A percentile compares a stretch with the other conserved stretches of the same genome.
These are phyloP conservation scores for Erannis defoliaria DNA, from an alignment of 2,888 invertebrate genomes.

Conservation along the genomic window DNA sequence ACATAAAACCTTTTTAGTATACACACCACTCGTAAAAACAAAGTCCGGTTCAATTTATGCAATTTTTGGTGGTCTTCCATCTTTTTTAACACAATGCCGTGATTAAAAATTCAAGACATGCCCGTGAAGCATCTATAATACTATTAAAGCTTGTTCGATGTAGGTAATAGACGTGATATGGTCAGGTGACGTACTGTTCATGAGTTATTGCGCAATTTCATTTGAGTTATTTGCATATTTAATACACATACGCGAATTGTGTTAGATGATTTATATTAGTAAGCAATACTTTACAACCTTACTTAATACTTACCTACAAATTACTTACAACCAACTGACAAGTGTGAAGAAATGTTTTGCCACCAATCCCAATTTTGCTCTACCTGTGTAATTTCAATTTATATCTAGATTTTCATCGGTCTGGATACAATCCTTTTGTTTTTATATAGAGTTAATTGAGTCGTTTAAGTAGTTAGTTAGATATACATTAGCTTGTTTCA, in stretches of 20 bases:
- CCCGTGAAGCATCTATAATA: conserved; percentile 20
- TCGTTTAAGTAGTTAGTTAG: no score
- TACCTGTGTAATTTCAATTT: no score
- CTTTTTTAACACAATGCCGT: conserved; percentile 23
- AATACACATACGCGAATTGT: conserved; percentile 1
- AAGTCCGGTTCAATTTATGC: conserved; percentile 10
- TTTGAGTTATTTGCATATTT: conserved; percentile 25
- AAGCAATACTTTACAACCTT: no score
- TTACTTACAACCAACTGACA: no score
- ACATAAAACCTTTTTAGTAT: not conserved
- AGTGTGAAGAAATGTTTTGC: no score
- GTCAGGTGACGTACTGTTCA: conserved; percentile 20
- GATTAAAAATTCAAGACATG: conserved; percentile 27
- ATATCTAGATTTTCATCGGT: no score
- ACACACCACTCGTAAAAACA: not conserved
- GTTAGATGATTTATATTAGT: conserved; percentile 26
- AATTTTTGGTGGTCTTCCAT: conserved; percentile 26
- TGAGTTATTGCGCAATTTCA: conserved; percentile 31
- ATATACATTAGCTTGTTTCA: no score
- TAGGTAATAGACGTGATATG: conserved; percentile 32
- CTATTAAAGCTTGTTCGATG: conserved; percentile 32
- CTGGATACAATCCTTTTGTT: no score
- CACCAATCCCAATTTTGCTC: no score
- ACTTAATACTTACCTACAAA: no score
- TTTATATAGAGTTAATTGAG: no score